A percentile compares a stretch with the other conserved stretches of the same genome.
phyloP scores from a whole-genome alignment of 1,140 invertebrate species.

The Drosophila ficusphila region DNA sequence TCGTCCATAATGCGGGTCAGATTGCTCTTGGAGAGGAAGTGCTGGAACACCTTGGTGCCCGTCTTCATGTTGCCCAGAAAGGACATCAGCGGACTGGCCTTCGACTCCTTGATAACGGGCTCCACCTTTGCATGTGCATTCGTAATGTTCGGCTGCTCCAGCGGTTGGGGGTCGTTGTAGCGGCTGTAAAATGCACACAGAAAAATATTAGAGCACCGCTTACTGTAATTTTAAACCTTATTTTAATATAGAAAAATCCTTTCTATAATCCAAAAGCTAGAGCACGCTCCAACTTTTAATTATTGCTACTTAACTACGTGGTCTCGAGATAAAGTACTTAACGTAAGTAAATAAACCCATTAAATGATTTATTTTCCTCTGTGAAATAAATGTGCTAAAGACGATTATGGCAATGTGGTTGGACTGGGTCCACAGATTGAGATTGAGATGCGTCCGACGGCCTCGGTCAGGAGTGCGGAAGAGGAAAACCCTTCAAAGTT shows the following conservation, averaged over 20 bases:
- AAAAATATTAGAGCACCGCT: too few relatives aligned
- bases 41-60: conserved; percentile 87
- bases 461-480: conserved; percentile 21
- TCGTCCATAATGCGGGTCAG: conserved; percentile 86
- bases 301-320: too few relatives aligned
- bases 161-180: conserved; percentile 81
- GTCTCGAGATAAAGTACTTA: too few relatives aligned
- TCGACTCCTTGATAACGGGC: conserved; percentile 84
- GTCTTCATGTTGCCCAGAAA: conserved; percentile 87
- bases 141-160: conserved; percentile 82
- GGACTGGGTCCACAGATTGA: conserved; percentile 12
- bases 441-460: conserved; percentile 11
- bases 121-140: conserved; percentile 82
- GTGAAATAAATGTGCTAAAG: background rate
- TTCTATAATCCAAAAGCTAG: too few relatives aligned
- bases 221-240: too few relatives aligned
- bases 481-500: conserved; percentile 24
- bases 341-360: background rate
- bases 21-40: conserved; percentile 87
- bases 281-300: too few relatives aligned
- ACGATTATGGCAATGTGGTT: background rate
- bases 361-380: background rate
- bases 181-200: conserved; percentile 45
- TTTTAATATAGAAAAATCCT: too few relatives aligned
- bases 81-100: conserved; percentile 86